Conservation (phyloP, 2,113 vertebrate species). For the Calidris pugnax region DNA sequence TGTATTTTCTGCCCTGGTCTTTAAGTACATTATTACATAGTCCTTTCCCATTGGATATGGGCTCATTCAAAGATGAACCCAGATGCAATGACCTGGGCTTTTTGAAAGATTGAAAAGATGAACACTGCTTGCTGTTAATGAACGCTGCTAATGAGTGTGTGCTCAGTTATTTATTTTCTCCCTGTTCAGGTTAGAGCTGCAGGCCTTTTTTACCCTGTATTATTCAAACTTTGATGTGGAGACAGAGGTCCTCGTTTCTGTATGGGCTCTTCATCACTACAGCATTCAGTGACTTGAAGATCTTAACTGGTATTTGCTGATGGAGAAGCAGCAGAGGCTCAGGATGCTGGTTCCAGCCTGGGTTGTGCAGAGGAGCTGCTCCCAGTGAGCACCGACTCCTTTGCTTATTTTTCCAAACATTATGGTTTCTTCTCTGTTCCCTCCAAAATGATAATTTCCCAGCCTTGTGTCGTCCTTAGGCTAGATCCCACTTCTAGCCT, state of each 20-base stretch:
- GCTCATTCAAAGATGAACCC: neutral
- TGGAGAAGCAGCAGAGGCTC: neutral
- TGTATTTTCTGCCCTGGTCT: neutral
- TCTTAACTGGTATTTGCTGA: neutral
- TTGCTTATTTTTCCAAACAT: neutral
- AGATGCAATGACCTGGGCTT: neutral
- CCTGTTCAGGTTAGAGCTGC: neutral
- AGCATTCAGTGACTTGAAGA: neutral
- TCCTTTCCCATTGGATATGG: neutral
- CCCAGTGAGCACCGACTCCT: neutral
- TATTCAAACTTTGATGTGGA: neutral
- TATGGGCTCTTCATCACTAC: neutral
- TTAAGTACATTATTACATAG: neutral
- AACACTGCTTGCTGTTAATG: neutral
- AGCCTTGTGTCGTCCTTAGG: neutral
- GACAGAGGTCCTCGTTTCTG: neutral
- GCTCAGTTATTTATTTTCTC: neutral
- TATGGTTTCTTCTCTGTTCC: neutral
- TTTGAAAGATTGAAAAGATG: neutral
- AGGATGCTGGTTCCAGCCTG: neutral
- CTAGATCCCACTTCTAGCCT: neutral
- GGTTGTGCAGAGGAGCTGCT: neutral
- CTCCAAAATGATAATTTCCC: neutral
- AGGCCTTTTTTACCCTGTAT: neutral
- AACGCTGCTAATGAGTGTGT: accelerated